Evolutionary conservation across 2,797 vertebrate species (phyloP).

Genomic region (Amphiprion clarkii): DNA sequence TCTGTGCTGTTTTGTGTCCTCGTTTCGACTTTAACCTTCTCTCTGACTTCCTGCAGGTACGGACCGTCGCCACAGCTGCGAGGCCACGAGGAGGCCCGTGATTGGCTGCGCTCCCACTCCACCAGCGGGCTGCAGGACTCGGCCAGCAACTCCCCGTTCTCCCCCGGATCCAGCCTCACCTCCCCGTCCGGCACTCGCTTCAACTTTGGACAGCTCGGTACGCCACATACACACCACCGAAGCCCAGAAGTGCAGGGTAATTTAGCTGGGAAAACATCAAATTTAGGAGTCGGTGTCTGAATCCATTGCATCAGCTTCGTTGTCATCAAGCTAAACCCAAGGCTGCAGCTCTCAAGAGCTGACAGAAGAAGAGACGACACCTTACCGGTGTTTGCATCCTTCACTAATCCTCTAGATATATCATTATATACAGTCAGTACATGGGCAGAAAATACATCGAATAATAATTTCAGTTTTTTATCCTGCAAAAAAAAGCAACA

Average conservation of each 20-base stretch:
- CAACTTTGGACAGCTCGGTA: conserved; percentile 96
- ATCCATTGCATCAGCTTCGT: too few relatives aligned
- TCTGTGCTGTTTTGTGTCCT: background rate
- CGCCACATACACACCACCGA: conserved; percentile 15
- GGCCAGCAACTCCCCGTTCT: conserved; percentile 93
- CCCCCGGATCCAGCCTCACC: conserved; percentile 94
- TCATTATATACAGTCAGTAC: background rate
- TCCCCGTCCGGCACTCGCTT: conserved; percentile 96
- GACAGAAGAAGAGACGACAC: background rate
- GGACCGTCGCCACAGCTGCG: conserved; percentile 93
- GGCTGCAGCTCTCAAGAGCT: background rate
- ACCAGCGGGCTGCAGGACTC: conserved; percentile 95
- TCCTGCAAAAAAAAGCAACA: background rate
- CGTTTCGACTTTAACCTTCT: conserved; percentile 1
- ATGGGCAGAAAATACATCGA: background rate
- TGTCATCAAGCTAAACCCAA: background rate
- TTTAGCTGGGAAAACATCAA: too few relatives aligned
- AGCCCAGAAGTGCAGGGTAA: too few relatives aligned
- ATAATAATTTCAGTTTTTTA: background rate
- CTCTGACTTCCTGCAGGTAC: conserved; percentile 84
- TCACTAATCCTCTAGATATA: too few relatives aligned
- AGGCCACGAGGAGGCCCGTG: conserved; percentile 93
- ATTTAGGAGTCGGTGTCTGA: too few relatives aligned
- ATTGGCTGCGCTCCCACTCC: conserved; percentile 98
- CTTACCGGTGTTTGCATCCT: too few relatives aligned